phyloP scores from a whole-genome alignment of 2,888 invertebrate species.

The Heliconius ismenius region DNA sequence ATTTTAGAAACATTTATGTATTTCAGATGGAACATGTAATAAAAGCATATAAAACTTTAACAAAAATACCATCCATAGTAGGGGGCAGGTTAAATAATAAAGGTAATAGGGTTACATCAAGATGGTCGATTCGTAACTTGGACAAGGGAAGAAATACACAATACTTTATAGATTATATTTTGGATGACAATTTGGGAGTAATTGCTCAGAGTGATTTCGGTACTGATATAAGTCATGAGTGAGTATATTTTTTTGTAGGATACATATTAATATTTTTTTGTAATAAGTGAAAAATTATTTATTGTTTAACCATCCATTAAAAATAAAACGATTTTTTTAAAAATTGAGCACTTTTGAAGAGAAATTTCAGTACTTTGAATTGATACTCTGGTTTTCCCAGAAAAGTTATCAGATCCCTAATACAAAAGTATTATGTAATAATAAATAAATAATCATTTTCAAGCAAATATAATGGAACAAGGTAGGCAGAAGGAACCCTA shows the following conservation, averaged over 20 bases:
- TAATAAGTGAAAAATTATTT: not conserved
- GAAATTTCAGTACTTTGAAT: too few relatives aligned
- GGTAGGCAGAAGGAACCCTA: too few relatives aligned
- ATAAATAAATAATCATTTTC: too few relatives aligned
- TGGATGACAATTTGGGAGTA: slow-evolving; percentile 75
- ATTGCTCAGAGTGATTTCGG: slow-evolving; percentile 78
- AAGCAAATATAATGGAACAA: too few relatives aligned
- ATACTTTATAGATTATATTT: slow-evolving; percentile 77
- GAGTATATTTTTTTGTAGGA: slow-evolving; percentile 50
- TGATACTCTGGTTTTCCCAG: too few relatives aligned
- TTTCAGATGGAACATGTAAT: slow-evolving; percentile 82
- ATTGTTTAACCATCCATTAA: not conserved
- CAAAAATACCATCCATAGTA: slow-evolving; percentile 82
- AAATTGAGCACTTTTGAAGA: too few relatives aligned
- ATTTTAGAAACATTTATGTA: not conserved
- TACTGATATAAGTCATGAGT: slow-evolving; percentile 85
- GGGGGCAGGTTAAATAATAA: slow-evolving; percentile 70
- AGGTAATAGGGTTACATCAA: slow-evolving; percentile 73
- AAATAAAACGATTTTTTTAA: too few relatives aligned
- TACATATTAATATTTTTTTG: not conserved
- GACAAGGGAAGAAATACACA: slow-evolving; percentile 84
- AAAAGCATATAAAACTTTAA: slow-evolving; percentile 81
- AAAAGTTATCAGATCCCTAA: too few relatives aligned
- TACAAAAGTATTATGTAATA: too few relatives aligned
- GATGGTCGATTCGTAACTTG: slow-evolving; percentile 85